Conservation (phyloP, 2,113 vertebrate genomes). For the Tetraodon nigroviridis region DNA sequence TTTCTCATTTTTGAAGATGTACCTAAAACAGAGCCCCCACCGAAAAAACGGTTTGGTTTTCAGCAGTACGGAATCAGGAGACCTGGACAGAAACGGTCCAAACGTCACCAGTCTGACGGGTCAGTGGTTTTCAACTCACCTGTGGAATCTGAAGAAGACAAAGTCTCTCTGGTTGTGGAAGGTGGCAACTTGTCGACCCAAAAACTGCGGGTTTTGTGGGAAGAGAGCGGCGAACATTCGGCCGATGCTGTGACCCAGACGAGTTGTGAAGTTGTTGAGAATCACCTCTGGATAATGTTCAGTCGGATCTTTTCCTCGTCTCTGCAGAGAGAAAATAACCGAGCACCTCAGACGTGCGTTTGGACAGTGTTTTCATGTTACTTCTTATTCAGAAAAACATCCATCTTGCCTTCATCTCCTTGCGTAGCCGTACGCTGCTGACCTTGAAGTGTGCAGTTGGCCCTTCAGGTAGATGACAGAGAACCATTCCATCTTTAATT, state of each 20-base stretch:
- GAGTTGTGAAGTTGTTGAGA: slow-evolving; percentile 92
- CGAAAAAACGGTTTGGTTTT: background rate
- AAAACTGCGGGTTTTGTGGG: slow-evolving; percentile 91
- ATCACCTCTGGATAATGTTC: slow-evolving; percentile 90
- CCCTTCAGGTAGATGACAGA: slow-evolving; percentile 92
- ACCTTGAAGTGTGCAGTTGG: slow-evolving; percentile 97
- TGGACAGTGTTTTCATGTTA: background rate
- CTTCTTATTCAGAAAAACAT: background rate
- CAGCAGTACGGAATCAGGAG: too few relatives aligned
- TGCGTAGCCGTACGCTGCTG: slow-evolving; percentile 90
- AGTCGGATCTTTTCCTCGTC: slow-evolving; percentile 88
- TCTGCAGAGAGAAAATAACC: slow-evolving; percentile 64
- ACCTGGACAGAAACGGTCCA: too few relatives aligned
- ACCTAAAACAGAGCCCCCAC: slow-evolving; percentile 59
- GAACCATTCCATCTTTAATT: slow-evolving; percentile 86
- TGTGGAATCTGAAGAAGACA: slow-evolving; percentile 96
- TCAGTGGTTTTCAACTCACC: slow-evolving; percentile 63
- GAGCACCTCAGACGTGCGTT: background rate
- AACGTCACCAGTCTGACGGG: too few relatives aligned
- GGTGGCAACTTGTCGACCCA: slow-evolving; percentile 93
- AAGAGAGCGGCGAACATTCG: slow-evolving; percentile 92
- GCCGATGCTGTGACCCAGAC: slow-evolving; percentile 89
- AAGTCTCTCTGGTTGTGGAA: slow-evolving; percentile 98
- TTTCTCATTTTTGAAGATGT: slow-evolving; percentile 97
- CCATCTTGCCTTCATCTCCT: slow-evolving; percentile 89